These are phyloP conservation scores for Cinara cedri DNA, from an alignment of 2,888 invertebrate genomes.

Conservation along the genomic window DNA sequence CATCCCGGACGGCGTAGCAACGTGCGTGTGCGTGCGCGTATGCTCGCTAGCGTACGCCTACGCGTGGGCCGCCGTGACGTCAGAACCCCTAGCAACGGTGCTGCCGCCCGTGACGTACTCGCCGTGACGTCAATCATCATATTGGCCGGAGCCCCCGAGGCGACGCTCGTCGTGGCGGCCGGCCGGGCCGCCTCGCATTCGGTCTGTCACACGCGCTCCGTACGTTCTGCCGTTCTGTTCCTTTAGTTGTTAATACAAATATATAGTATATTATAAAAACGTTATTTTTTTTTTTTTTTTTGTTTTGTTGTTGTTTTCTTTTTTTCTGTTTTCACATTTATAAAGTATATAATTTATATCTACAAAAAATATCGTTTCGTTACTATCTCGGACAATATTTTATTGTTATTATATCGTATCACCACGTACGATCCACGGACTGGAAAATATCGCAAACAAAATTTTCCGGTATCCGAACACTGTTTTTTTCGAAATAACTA, in stretches of 20 bases:
- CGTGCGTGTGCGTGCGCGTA: too few relatives aligned
- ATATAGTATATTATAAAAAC: not conserved
- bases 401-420: too few relatives aligned
- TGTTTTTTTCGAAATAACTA: not conserved
- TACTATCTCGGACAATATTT: not conserved
- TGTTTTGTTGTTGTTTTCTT: not conserved
- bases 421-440: too few relatives aligned
- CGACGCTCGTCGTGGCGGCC: conserved; percentile 34
- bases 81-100: conserved; percentile 56
- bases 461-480: not conserved
- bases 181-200: conserved; percentile 52
- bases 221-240: conserved; percentile 52
- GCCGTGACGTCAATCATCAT: conserved; percentile 55
- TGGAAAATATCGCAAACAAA: not conserved
- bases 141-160: conserved; percentile 50
- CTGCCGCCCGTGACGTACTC: conserved; percentile 49
- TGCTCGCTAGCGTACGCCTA: conserved; percentile 10
- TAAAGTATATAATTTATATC: not conserved
- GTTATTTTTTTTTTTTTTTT: not conserved
- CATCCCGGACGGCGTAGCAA: conserved; percentile 1
- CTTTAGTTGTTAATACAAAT: conserved; percentile 41
- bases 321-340: not conserved
- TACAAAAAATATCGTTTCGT: not conserved
- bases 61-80: conserved; percentile 49
- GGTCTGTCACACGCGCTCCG: conserved; percentile 54